Evolutionary conservation across 2,797 vertebrate species (phyloP), one percentile per base, ranked within the genome.

Genomic region (Ctenopoma kingsleyae): DNA sequence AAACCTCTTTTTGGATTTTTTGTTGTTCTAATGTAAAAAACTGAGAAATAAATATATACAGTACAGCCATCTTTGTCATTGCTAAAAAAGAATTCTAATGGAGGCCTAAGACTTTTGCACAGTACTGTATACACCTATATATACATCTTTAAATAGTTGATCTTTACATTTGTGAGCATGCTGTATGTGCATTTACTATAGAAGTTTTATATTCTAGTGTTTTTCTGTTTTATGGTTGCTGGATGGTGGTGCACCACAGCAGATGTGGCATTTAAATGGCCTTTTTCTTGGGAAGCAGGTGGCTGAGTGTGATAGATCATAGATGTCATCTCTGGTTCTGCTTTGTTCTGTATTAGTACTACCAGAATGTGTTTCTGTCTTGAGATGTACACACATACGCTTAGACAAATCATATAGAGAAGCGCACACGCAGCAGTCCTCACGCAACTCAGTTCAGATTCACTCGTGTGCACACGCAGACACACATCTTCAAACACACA

Each of bases 231-330:
- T 72, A 71, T 19, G 35, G 74, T 61, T 48, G 44, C 66, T 8
- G 71, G 81, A 71, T 48, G 68, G 84, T 56, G 76, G 67, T 52
- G 78, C 60, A 58, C 48, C 13, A 65, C 80, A 84, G 87, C 88
- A 87, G 85, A 89, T 91, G 90, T 91, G 91, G 86, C 88, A 89
- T 92, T 92, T 91, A 90, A 92, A 89, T 89, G 88, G 89, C 86
- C 88, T 89, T 88, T 65, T 88, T 89, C 89, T 78, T 48, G 71
- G 78, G 89, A 83, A 89, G 90, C 92, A 92, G 93, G 91, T 93
- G 92, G 90, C 86, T 74, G 83, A 86, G 86, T 81, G 86, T 92
- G 91, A 92, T 94, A 90, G 90, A 94, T 94, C 87, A 89, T 87
- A 84, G 81, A 71, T 86, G 89, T 87, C 90, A 89, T 89, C 76